Base-by-base conservation (phyloP, 1,140 invertebrate genomes). In the Zaprionus ghesquierei region DNA sequence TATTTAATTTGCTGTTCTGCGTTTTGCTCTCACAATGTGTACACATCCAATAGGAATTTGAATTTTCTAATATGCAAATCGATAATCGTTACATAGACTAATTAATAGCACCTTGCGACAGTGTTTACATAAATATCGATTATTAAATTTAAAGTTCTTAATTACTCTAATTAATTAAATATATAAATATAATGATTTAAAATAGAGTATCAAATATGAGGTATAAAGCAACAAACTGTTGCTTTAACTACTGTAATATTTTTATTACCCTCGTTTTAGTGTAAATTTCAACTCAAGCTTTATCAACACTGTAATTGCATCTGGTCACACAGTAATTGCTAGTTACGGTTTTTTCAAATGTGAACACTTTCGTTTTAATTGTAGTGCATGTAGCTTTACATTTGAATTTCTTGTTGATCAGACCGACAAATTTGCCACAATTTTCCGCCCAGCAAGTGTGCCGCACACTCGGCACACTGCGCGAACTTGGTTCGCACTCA, bases 401-500 rank as follows among this genome's bases (percentile, higher is more conserved):
- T 46, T 46, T 22, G 53, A 51, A 25, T 51, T 62, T 79, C 51
- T 66, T 66, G 75, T 71, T 65, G 75, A 58, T 46, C 41, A 20
- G 31, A 35, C 64, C 27, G 84, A 89, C 76, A 87, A 87, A 87
- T 79, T 80, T 77, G 33, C 55, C 65, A 75, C 79, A 77, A 82
- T 89, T 84, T 84, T 89, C 61, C 63, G 72, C 79, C 62, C 72
- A 84, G 74, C 66, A 72, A 89, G 79, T 77, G 84, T 15, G n/a
- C n/a, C n/a, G n/a, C 22, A 27, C 41, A 46, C 10, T 10, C 25
- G 27, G 12, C 27, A 6, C 13, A 46, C 25, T 6, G n/a, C 41
- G 41, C 41, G 41, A 46, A 46, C 41, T 41, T 41, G 35, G 3
- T 22, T 46, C 18, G 41, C 41, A 46, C 18, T 46, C 41, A 46